phyloP scores from a whole-genome alignment of 1,140 invertebrate genomes.

The Cyclina sinensis region DNA sequence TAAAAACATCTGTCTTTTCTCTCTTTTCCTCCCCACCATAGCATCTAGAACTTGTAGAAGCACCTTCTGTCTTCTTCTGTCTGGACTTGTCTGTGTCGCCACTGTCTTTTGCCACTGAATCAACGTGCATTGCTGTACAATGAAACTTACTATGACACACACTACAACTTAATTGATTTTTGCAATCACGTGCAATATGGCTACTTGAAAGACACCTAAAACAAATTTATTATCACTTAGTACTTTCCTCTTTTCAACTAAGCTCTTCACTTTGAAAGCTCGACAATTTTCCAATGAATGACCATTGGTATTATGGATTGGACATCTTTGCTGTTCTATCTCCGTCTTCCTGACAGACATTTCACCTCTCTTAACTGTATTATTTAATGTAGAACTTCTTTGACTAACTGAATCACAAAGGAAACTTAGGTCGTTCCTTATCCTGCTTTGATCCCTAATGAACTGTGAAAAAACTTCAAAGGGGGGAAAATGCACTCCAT shows the following conservation, averaged over 20 bases:
- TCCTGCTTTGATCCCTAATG: constrained; percentile 46
- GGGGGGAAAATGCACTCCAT: constrained; percentile 66
- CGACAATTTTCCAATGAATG: constrained; percentile 61
- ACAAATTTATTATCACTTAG: constrained; percentile 67
- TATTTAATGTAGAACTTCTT: not conserved
- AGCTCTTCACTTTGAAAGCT: constrained; percentile 25
- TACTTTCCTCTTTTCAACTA: constrained; percentile 37
- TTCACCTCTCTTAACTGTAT: not conserved
- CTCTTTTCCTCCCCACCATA: constrained; percentile 63
- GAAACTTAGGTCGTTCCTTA: constrained; percentile 50
- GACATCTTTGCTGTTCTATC: not conserved
- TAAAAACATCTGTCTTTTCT: not conserved
- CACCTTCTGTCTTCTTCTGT: too few relatives aligned
- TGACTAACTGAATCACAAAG: not conserved
- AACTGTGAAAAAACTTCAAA: constrained; percentile 68
- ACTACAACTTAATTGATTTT: constrained; percentile 30
- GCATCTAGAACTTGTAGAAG: too few relatives aligned
- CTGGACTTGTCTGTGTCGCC: too few relatives aligned
- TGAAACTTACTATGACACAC: constrained; percentile 47
- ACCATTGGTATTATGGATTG: constrained; percentile 52
- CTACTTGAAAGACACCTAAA: constrained; percentile 56
- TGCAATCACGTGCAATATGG: constrained; percentile 48
- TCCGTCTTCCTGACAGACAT: not conserved
- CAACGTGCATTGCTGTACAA: constrained; percentile 49
- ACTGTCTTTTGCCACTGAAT: not conserved